Conservation (phyloP, 1,140 invertebrate genomes). For the Meloidogyne chitwoodi region DNA sequence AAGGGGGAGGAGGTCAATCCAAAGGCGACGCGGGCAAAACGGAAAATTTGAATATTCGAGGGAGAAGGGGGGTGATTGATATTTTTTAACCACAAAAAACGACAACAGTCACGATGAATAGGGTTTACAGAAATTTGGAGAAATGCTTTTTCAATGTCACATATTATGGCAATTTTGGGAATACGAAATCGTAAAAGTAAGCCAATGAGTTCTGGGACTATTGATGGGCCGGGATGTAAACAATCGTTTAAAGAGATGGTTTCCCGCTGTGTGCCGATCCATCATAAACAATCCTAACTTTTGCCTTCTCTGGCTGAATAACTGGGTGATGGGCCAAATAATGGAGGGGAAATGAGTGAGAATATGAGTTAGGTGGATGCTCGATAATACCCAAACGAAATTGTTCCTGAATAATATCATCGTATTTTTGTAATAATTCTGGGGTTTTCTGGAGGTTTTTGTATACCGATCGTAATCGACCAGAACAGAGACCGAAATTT, state of each 20-base stretch:
- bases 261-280: neutral
- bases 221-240: neutral
- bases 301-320: neutral
- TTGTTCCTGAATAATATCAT: neutral
- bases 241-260: neutral
- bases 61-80: neutral
- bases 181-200: neutral
- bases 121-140: constrained; percentile 9
- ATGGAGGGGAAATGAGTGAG: neutral
- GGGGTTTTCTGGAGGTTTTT: neutral
- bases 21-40: constrained; percentile 13
- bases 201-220: neutral
- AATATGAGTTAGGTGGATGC: neutral
- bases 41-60: neutral
- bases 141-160: neutral
- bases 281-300: constrained; percentile 7
- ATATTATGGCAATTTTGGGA: neutral
- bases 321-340: constrained; percentile 5
- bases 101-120: constrained; percentile 15
- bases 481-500: neutral
- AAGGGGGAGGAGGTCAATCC: constrained; percentile 1
- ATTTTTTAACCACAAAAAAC: constrained; percentile 35
- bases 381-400: constrained; percentile 4
- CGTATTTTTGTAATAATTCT: neutral
- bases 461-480: neutral